A percentile compares a stretch with the other conserved stretches of the same genome.
These are phyloP conservation scores for Acanthosepion lycidas DNA, from an alignment of 2,888 invertebrate genomes.

Conservation along the genomic window DNA sequence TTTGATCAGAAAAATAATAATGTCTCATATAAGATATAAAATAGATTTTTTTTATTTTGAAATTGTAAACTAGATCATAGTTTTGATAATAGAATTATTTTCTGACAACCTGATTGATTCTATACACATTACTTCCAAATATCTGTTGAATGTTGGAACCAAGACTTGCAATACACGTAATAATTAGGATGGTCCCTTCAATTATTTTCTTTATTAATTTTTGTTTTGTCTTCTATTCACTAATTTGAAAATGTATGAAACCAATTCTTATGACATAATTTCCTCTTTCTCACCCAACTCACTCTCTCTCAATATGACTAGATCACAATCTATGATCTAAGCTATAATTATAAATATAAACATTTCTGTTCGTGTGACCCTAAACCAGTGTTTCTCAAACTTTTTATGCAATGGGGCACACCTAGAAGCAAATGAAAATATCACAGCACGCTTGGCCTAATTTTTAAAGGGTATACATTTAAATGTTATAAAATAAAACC, in stretches of 20 bases:
- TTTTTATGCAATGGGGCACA: too few relatives aligned
- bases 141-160: neutral
- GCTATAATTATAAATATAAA: neutral
- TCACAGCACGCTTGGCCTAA: too few relatives aligned
- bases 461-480: too few relatives aligned
- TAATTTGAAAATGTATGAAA: too few relatives aligned
- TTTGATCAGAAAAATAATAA: neutral
- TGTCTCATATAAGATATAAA: neutral
- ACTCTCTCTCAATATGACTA: too few relatives aligned
- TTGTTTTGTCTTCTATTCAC: neutral
- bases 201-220: neutral
- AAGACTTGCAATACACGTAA: neutral
- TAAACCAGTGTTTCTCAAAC: too few relatives aligned
- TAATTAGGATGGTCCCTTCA: neutral
- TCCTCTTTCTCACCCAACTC: neutral
- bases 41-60: neutral
- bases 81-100: neutral
- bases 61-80: neutral
- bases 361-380: neutral
- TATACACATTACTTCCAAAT: neutral
- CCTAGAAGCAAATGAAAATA: too few relatives aligned
- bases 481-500: too few relatives aligned
- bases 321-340: neutral
- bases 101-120: neutral
- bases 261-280: neutral